A percentile compares a stretch with the other conserved stretches of the same genome.
phyloP scores from a whole-genome alignment of 2,113 vertebrate species.

The Bombycilla garrulus region DNA sequence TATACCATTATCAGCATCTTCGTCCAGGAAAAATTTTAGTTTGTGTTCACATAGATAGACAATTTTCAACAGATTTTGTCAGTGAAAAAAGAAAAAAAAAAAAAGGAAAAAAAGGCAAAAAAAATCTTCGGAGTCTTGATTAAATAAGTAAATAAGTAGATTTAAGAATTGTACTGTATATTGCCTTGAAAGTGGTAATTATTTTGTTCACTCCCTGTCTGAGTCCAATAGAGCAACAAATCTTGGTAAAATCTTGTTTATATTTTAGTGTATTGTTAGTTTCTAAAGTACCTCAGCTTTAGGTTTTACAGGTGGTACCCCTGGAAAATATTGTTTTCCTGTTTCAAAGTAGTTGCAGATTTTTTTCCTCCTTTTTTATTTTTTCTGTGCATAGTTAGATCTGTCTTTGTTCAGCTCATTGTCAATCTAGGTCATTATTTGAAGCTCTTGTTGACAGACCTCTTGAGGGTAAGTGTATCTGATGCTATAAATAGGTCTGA shows the following conservation, averaged over 20 bases:
- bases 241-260: background rate
- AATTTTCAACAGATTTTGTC: background rate
- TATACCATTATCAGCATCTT: background rate
- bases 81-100: background rate
- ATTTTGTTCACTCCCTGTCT: background rate
- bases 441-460: constrained; percentile 16
- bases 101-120: background rate
- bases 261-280: background rate
- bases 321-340: background rate
- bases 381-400: background rate
- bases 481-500: background rate
- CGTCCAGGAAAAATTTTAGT: background rate
- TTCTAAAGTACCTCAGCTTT: background rate
- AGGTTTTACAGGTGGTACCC: background rate
- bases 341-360: background rate
- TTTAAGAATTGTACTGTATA: background rate
- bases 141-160: background rate
- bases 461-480: background rate
- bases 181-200: background rate
- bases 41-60: background rate
- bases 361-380: background rate
- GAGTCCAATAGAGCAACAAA: background rate
- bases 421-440: background rate
- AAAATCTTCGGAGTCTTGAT: background rate
- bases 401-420: background rate